Evolutionary conservation across 1,140 invertebrate species (phyloP).

Genomic region (Calycopis cecrops): DNA sequence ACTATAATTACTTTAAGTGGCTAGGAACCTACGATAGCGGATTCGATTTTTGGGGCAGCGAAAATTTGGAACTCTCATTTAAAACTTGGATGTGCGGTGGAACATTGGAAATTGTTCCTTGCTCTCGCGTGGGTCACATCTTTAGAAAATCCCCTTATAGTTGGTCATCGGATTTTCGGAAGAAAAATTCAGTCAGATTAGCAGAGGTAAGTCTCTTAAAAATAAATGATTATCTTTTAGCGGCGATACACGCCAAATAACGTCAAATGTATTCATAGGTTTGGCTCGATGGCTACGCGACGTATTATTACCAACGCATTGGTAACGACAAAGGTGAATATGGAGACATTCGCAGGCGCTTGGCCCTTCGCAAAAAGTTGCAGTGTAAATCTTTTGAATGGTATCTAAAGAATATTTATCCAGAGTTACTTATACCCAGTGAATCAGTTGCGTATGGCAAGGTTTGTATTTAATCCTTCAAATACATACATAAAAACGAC

Average conservation of each 20-base stretch:
- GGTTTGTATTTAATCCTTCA: conserved; percentile 77
- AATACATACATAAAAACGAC: not conserved
- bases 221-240: conserved; percentile 14
- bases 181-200: conserved; percentile 93
- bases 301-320: conserved; percentile 98
- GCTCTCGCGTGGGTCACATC: conserved; percentile 98
- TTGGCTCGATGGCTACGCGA: conserved; percentile 98
- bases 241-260: not conserved
- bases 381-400: conserved; percentile 97
- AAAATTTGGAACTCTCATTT: conserved; percentile 97
- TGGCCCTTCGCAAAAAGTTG: conserved; percentile 84
- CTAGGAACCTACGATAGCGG: conserved; percentile 98
- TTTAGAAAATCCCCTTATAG: conserved; percentile 96
- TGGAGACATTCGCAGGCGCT: conserved; percentile 92
- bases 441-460: conserved; percentile 96
- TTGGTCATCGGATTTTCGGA: conserved; percentile 95
- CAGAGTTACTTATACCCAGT: conserved; percentile 97
- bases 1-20: conserved; percentile 90
- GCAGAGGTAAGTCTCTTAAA: conserved; percentile 75
- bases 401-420: conserved; percentile 98
- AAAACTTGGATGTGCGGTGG: conserved; percentile 93
- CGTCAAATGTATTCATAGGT: conserved; percentile 73
- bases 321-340: conserved; percentile 97
- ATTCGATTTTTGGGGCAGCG: conserved; percentile 99
- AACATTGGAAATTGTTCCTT: conserved; percentile 97